Base-by-base conservation (phyloP, 2,113 vertebrate species). In the Mungos mungo region DNA sequence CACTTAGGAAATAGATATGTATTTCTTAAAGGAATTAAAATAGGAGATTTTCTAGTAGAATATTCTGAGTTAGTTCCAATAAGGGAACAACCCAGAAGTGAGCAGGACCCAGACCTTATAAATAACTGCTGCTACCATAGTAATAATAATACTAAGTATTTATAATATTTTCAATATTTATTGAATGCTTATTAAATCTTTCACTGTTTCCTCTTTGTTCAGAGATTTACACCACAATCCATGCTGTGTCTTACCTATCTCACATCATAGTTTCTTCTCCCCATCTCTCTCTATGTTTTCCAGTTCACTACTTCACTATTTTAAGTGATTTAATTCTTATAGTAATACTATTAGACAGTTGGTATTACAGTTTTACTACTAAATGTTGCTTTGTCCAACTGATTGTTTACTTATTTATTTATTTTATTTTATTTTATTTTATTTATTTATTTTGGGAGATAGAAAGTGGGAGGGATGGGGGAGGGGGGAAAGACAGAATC, bases 151-250 rank as follows among this genome's bases (percentile, higher is more conserved):
- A 66, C 68, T 23, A 29, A 4, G 45, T 69, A 29, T 18, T 76
- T 76, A 16, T 76, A 76, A 47, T 76, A 76, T 45, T 47, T 76
- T 76, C 5, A 23, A 15, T 82, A 50, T 76, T 81, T 83, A 47
- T 19, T 33, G 31, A 77, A 69, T 57, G 38, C 31, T 96, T 88
- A 60, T 27, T 63, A 11, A 50, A 23, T 79, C 9, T 71, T 57
- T 66, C 16, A 27, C 23, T 35, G 52, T n/a, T 79, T 86, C 72
- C 80, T 94, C 77, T 97, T 60, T 95, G 90, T 80, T 96, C 68
- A 35, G 31, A 68, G 92, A 31, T 33, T 69, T 14, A 74, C 35
- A 54, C 29, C 19, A 74, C 74, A 66, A 89, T 68, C 50, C 27
- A 6, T 29, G 69, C 12, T 18, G 60, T 8, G 1, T 63, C 41